Conservation (phyloP, 2,888 invertebrate genomes). For the Artemia sinica region DNA sequence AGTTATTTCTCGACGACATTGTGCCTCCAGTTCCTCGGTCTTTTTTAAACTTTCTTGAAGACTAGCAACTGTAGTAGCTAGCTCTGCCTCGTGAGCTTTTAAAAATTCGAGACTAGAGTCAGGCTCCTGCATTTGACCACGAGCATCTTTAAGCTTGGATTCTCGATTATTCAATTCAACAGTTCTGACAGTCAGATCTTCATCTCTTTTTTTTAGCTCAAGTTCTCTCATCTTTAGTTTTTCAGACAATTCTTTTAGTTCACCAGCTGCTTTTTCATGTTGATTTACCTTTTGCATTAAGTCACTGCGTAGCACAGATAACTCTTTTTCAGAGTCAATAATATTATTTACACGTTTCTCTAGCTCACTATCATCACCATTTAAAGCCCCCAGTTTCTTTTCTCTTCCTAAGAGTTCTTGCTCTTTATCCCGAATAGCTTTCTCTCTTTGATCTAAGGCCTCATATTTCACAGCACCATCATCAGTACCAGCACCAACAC, state of each 20-base stretch:
- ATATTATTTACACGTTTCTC: background rate
- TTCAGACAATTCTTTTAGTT: slow-evolving; percentile 5
- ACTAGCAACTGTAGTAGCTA: too few relatives aligned
- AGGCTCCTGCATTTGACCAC: too few relatives aligned
- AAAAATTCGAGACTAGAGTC: too few relatives aligned
- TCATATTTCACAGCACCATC: background rate
- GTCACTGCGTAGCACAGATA: background rate
- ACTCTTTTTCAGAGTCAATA: slow-evolving; percentile 6
- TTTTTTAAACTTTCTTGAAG: too few relatives aligned
- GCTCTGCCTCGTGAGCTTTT: too few relatives aligned
- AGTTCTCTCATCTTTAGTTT: background rate
- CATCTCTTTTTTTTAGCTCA: background rate
- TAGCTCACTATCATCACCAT: background rate
- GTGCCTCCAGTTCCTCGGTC: too few relatives aligned
- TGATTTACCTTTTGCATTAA: background rate
- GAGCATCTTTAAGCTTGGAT: background rate
- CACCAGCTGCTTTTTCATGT: slow-evolving; percentile 1
- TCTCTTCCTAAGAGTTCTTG: background rate
- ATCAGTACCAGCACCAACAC: background rate
- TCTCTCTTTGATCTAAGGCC: background rate
- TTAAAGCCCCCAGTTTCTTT: background rate
- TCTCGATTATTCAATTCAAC: slow-evolving; percentile 6
- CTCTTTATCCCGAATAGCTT: background rate
- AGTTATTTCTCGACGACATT: too few relatives aligned
- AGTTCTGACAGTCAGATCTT: background rate